A percentile compares a stretch with the other conserved stretches of the same genome.
These are phyloP conservation scores for Oxystoma pomonae DNA, from an alignment of 2,888 invertebrate species.

Conservation along the genomic window DNA sequence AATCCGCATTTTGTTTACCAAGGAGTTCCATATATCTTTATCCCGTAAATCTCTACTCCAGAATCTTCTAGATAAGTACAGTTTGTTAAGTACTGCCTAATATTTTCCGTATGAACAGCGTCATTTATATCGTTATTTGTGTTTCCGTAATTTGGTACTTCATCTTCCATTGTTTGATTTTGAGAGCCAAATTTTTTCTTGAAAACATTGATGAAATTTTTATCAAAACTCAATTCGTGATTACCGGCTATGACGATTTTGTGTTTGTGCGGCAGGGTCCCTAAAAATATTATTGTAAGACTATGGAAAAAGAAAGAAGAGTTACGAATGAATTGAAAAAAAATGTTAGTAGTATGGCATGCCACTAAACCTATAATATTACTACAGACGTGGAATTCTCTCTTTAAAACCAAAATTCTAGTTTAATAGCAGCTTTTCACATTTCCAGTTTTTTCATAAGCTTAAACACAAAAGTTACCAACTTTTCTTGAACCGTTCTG, in stretches of 20 bases:
- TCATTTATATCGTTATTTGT: conserved; percentile 55
- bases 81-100: conserved; percentile 66
- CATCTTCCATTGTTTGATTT: conserved; percentile 54
- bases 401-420: too few relatives aligned
- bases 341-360: too few relatives aligned
- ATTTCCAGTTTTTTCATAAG: too few relatives aligned
- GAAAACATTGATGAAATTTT: conserved; percentile 60
- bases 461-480: too few relatives aligned
- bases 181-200: conserved; percentile 44
- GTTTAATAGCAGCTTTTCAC: too few relatives aligned
- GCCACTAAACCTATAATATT: too few relatives aligned
- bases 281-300: conserved; percentile 32
- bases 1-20: conserved; percentile 51
- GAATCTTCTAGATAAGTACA: conserved; percentile 75
- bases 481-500: too few relatives aligned
- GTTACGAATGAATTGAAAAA: too few relatives aligned
- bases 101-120: conserved; percentile 62
- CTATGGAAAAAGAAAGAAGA: too few relatives aligned
- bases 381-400: too few relatives aligned
- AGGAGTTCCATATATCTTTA: conserved; percentile 78
- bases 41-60: conserved; percentile 61
- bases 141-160: conserved; percentile 62
- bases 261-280: conserved; percentile 64
- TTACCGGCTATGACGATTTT: conserved; percentile 84
- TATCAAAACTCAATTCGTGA: conserved; percentile 80